Evolutionary conservation across 2,113 vertebrate genomes (phyloP), one percentile per base, ranked within the genome.

Genomic region (Chiloscyllium plagiosum): DNA sequence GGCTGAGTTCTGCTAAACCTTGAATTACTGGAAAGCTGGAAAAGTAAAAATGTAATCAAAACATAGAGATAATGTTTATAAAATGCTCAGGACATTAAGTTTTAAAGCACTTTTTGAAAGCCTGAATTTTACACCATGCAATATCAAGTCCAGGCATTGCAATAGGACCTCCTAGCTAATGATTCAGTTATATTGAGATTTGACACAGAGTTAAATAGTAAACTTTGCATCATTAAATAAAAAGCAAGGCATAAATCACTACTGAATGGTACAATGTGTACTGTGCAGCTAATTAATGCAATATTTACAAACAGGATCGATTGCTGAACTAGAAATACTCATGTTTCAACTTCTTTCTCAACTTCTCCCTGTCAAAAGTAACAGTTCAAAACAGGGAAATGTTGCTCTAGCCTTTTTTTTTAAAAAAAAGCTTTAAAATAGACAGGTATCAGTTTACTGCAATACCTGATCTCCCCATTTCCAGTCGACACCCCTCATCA

Each of bases 381-480:
- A 68, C 56, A 68, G n/a, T 4, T 20, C 89, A 65, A 93, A 2
- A 93, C n/a, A 92, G 13, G 66, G 6, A 2, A 2, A n/a, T 20
- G 85, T 29, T 61, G 96, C 2, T 7, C 33, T 52, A 95, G 96
- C 95, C 65, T 1, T 0, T 80, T 5, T 8, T 96, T 83, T 72
- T 56, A 52, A 37, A 47, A 47, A 47, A 47, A 1, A 47, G 42
- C 42, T 47, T 47, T 47, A 96, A n/a, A 26, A 69, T 66, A n/a
- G 24, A 42, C 10, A 47, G 37, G 95, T 29, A 26, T n/a, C 56
- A 0, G 94, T 0, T 78, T 0, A 90, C 1, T 68, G 61, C 56
- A 33, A 61, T 97, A 99, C 99, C 98, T 99, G 99, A 97, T 99
- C 99, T 42, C 99, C 99, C 99, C 99, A 99, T 95, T 99, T 99